phyloP scores from a whole-genome alignment of 2,888 invertebrate genomes.

The Micropterix aruncella region DNA sequence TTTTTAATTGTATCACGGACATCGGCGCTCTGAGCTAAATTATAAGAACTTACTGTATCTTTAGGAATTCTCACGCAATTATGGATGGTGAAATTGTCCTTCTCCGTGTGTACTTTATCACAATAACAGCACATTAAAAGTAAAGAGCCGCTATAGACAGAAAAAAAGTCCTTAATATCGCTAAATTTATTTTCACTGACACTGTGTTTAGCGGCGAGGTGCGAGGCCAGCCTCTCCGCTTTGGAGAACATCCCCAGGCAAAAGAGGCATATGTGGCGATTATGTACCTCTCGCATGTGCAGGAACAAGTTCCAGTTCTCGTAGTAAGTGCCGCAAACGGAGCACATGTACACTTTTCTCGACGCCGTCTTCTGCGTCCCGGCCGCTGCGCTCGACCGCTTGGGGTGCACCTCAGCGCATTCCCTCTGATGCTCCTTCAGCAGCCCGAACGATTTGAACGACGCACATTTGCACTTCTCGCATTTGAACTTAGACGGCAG shows the following conservation, averaged over 20 bases:
- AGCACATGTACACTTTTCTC: slow-evolving; percentile 68
- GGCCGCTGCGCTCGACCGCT: slow-evolving; percentile 27
- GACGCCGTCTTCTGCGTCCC: slow-evolving; percentile 38
- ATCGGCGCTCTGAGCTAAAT: too few species aligned
- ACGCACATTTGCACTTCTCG: slow-evolving; percentile 54
- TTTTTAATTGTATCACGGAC: too few species aligned
- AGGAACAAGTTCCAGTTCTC: slow-evolving; percentile 77
- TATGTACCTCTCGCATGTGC: slow-evolving; percentile 73
- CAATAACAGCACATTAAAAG: slow-evolving; percentile 72
- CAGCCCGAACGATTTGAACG: slow-evolving; percentile 49
- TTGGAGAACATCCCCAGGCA: slow-evolving; percentile 73
- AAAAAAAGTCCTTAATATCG: slow-evolving; percentile 52
- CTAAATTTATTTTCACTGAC: slow-evolving; percentile 55
- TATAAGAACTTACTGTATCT: neutral
- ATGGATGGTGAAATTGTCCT: slow-evolving; percentile 64
- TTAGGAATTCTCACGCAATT: slow-evolving; percentile 34
- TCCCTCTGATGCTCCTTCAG: slow-evolving; percentile 54
- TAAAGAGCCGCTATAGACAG: slow-evolving; percentile 49
- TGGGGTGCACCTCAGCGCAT: slow-evolving; percentile 32
- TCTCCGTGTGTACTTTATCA: slow-evolving; percentile 62
- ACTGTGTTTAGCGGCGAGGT: slow-evolving; percentile 65
- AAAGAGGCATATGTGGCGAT: slow-evolving; percentile 68
- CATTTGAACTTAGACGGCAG: slow-evolving; percentile 61
- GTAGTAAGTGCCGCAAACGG: slow-evolving; percentile 71
- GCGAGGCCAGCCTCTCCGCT: slow-evolving; percentile 64